A percentile compares a stretch with the other conserved stretches of the same genome.
Conservation (phyloP, 1,140 invertebrate species). For the Zaprionus vittiger region DNA sequence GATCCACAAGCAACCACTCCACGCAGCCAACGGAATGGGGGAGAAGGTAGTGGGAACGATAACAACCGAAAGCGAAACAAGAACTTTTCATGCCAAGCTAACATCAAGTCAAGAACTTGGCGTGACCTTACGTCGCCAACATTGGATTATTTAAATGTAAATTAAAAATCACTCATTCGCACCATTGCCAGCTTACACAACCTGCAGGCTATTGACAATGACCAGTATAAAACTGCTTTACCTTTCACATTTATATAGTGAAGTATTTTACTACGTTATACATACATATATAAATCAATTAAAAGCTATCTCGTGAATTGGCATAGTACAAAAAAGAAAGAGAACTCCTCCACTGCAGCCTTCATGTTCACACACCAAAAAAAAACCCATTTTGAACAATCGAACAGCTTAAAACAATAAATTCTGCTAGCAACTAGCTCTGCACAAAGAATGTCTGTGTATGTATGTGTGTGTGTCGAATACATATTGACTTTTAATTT, state of each 20-base stretch:
- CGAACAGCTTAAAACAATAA: slow-evolving; percentile 64
- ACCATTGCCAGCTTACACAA: slow-evolving; percentile 44
- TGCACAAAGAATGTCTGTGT: slow-evolving; percentile 11
- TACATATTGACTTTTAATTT: slow-evolving; percentile 74
- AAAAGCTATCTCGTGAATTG: slow-evolving; percentile 5
- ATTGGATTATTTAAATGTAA: slow-evolving; percentile 57
- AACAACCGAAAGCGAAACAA: slow-evolving; percentile 4
- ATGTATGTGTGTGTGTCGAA: slow-evolving; percentile 9
- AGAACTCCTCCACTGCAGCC: neutral
- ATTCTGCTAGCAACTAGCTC: slow-evolving; percentile 49
- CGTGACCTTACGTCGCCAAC: slow-evolving; percentile 13
- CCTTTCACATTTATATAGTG: neutral
- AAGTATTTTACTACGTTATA: neutral
- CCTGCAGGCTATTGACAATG: slow-evolving; percentile 15
- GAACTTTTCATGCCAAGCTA: slow-evolving; percentile 11
- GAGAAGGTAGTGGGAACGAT: neutral
- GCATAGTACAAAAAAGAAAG: neutral
- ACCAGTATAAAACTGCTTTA: slow-evolving; percentile 9
- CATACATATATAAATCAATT: slow-evolving; percentile 39
- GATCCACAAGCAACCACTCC: slow-evolving; percentile 1
- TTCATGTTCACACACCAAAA: neutral
- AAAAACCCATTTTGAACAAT: slow-evolving; percentile 36
- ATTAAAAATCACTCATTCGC: slow-evolving; percentile 74
- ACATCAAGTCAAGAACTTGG: slow-evolving; percentile 26
- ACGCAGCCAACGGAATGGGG: neutral